Percentiles rank a stretch among this genome's conserved stretches.
These are phyloP conservation scores for Desoria tigrina DNA, from an alignment of 2,888 invertebrate species.

Conservation along the genomic window DNA sequence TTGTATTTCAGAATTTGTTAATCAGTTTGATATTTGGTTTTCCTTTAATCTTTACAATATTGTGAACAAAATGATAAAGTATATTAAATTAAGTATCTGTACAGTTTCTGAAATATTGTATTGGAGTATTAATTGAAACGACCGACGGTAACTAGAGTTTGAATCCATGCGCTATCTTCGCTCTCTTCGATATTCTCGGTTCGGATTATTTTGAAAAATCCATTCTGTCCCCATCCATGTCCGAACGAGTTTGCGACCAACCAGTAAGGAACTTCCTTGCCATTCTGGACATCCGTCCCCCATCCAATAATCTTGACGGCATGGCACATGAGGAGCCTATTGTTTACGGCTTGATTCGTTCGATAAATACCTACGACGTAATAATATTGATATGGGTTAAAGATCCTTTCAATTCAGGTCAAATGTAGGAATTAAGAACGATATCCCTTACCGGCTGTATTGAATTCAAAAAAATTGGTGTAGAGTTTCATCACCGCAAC, in stretches of 20 bases:
- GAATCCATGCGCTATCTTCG: too few species aligned
- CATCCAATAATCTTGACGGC: constrained; percentile 87
- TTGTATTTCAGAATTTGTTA: too few species aligned
- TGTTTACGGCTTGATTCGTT: constrained; percentile 65
- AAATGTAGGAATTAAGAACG: background rate
- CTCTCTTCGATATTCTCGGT: constrained; percentile 76
- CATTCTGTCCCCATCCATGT: constrained; percentile 84
- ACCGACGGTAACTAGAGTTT: too few species aligned
- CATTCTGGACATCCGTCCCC: constrained; percentile 67
- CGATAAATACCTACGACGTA: background rate
- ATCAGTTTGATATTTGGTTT: too few species aligned
- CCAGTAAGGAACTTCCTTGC: constrained; percentile 76
- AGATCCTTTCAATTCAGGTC: background rate
- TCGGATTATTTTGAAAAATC: constrained; percentile 82
- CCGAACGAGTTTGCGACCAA: constrained; percentile 92
- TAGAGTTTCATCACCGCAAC: constrained; percentile 86
- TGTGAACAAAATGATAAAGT: too few species aligned
- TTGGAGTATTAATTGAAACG: too few species aligned
- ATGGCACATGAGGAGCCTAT: constrained; percentile 81
- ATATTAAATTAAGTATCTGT: too few species aligned
- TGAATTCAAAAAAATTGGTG: constrained; percentile 79
- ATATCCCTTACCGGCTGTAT: constrained; percentile 64
- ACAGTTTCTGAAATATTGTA: too few species aligned
- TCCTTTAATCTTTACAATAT: too few species aligned
- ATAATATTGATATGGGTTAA: background rate